Percentiles rank a stretch among this genome's conserved stretches.
Conservation (phyloP, 2,888 invertebrate species). For the Stomorhina lunata region DNA sequence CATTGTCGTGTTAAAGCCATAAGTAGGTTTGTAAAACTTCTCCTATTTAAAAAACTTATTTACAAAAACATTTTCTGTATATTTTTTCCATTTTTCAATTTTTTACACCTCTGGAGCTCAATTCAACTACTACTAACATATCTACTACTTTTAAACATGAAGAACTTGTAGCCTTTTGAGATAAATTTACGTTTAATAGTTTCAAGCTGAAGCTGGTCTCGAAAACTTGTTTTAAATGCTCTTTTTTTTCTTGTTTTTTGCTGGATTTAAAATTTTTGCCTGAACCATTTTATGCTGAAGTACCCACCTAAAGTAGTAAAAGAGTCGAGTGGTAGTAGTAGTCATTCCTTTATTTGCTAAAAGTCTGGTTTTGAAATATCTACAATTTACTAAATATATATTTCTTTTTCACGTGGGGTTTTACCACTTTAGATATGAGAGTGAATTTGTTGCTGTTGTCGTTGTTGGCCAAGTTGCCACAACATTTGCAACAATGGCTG, state of each 20-base stretch:
- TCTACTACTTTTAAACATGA: no score
- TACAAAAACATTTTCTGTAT: conserved; percentile 15
- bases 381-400: no score
- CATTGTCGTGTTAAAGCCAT: background rate
- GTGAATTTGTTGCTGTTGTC: conserved; percentile 4
- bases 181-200: no score
- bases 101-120: background rate
- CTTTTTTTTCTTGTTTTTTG: background rate
- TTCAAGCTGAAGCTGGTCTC: no score
- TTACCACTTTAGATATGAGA: conserved; percentile 19
- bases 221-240: no score
- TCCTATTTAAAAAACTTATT: no score
- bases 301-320: no score
- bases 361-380: conserved; percentile 55
- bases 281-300: background rate
- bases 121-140: no score
- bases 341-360: conserved; percentile 38
- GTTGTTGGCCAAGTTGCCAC: conserved; percentile 40
- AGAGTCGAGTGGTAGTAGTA: background rate
- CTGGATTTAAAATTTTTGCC: background rate
- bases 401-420: conserved; percentile 64
- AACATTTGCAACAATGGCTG: conserved; percentile 44
- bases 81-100: background rate
- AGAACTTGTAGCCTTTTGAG: no score
- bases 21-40: conserved; percentile 49